Base-by-base conservation (phyloP, 30 jellyfish, hydroid and myxozoan species). In the Cassiopea andromeda region DNA sequence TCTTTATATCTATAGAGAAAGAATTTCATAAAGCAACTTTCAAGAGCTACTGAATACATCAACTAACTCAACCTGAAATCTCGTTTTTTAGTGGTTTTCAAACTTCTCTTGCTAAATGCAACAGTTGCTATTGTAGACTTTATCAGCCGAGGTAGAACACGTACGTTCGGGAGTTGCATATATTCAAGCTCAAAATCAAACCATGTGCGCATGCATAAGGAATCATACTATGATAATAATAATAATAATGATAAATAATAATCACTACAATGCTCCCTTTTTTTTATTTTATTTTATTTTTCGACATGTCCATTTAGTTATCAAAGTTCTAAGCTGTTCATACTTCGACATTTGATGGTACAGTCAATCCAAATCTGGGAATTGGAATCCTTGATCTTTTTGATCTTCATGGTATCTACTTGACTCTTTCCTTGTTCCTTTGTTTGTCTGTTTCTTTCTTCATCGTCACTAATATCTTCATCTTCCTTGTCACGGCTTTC, bases 81-180 rank as follows among this genome's bases (percentile, higher is more conserved):
- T 27, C 38, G 38, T 57, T 16, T 86, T 17, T 57, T 90, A 48
- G 93, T 50, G 71, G 73, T 86, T 14, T 44, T 73, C 6, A 86
- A 86, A 60, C 77, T 86, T 44, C 49, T 75, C 19, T 48, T 47
- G 82, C 38, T 86, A 47, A 86, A 86, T 76, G 80, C 93, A 44
- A 10, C 75, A 1, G 38, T 27, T 27, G 38, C 38, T 27, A 27
- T 27, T 54, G 64, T 54, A 54, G 64, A 54, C 64, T 54, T 54
- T 6, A 3, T 3, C 10, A 54, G 64, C 64, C 7, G 64, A 54
- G 64, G 12, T 54, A 54, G 38, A 27, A 54, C 12, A 54, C 64
- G 64, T 54, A 10, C 12, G 64, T 54, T 54, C 10, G 64, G 64
- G 64, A 54, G 64, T 54, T 54, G 64, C 64, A 54, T 54, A 54